phyloP scores from a whole-genome alignment of 2,113 vertebrate genomes.

The Microtus montanus region DNA sequence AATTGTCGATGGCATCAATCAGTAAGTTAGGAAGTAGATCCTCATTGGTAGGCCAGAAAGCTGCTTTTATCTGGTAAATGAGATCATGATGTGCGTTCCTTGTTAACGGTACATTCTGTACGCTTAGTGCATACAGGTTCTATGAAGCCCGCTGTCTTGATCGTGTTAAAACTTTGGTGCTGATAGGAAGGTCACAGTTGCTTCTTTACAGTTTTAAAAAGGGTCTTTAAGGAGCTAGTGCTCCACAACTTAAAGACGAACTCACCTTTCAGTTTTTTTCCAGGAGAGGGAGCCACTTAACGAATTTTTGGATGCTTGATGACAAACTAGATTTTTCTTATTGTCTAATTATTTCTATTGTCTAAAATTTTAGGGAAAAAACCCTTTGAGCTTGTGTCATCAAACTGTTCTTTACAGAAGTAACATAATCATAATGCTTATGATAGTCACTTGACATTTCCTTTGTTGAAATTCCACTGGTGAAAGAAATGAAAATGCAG shows the following conservation, averaged over 20 bases:
- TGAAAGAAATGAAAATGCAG: slow-evolving; percentile 4
- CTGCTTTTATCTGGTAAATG: not conserved
- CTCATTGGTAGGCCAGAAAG: not conserved
- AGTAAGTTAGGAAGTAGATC: slow-evolving; percentile 17
- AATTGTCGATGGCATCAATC: not conserved
- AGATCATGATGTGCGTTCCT: not conserved
- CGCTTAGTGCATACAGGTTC: not conserved
- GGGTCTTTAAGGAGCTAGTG: not conserved
- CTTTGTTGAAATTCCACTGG: not conserved
- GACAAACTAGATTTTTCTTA: slow-evolving; percentile 43
- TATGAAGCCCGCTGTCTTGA: not conserved
- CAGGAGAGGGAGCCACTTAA: slow-evolving; percentile 77
- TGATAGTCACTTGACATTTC: slow-evolving; percentile 25
- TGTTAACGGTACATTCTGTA: not conserved
- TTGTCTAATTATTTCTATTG: slow-evolving; percentile 47
- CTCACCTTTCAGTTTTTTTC: not conserved
- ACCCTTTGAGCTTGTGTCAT: slow-evolving; percentile 12
- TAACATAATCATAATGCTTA: slow-evolving; percentile 15
- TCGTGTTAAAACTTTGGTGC: slow-evolving; percentile 1
- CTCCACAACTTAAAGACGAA: slow-evolving; percentile 37
- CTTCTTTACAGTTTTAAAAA: not conserved
- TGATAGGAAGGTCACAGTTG: slow-evolving; percentile 12
- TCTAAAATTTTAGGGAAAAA: not conserved
- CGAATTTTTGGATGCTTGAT: slow-evolving; percentile 53
- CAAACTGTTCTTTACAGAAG: slow-evolving; percentile 23